Percentiles rank a stretch among this genome's conserved stretches.
Conservation (phyloP, 1,140 invertebrate species). For the Drepana arcuata region DNA sequence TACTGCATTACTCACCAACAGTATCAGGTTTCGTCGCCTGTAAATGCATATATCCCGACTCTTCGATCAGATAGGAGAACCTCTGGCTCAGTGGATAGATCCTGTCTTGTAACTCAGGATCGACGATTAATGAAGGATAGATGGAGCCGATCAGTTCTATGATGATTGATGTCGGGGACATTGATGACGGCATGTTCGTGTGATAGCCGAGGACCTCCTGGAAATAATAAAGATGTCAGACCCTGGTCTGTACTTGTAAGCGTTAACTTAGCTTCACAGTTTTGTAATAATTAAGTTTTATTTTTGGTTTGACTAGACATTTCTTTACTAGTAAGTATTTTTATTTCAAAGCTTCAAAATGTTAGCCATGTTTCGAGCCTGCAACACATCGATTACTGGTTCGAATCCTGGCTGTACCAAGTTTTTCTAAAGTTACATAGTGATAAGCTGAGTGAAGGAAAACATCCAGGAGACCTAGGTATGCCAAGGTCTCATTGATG, state of each 20-base stretch:
- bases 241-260: not conserved
- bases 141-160: slow-evolving; percentile 30
- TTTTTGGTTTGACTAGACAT: not conserved
- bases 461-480: too few relatives aligned
- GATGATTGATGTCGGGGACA: slow-evolving; percentile 10
- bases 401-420: too few relatives aligned
- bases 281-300: not conserved
- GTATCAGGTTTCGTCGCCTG: slow-evolving; percentile 95
- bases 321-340: not conserved
- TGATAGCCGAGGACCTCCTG: slow-evolving; percentile 74
- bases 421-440: too few relatives aligned
- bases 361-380: not conserved
- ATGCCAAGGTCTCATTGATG: too few relatives aligned
- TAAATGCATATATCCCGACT: slow-evolving; percentile 87
- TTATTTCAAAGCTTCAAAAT: not conserved
- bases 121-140: slow-evolving; percentile 39
- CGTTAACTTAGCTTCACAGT: not conserved
- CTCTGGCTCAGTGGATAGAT: slow-evolving; percentile 75
- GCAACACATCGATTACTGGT: not conserved
- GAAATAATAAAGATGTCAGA: slow-evolving; percentile 63
- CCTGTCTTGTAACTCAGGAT: slow-evolving; percentile 66
- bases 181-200: slow-evolving; percentile 24
- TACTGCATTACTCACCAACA: slow-evolving; percentile 83
- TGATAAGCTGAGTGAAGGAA: too few relatives aligned
- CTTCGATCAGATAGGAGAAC: slow-evolving; percentile 73